These are phyloP conservation scores for Acanthurus leucopareius DNA, from an alignment of 2,797 vertebrate genomes.

Conservation along the genomic window DNA sequence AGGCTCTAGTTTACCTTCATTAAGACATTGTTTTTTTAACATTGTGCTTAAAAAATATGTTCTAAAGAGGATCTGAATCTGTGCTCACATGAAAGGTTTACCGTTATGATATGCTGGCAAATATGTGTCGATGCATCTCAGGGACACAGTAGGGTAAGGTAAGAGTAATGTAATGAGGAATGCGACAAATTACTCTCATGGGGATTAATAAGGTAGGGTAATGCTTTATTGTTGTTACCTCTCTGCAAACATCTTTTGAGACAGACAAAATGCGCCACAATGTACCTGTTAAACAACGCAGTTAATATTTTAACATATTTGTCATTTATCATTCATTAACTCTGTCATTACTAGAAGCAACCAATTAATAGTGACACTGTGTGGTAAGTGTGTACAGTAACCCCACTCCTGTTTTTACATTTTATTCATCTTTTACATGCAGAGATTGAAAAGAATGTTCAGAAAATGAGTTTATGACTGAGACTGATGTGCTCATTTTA, in stretches of 20 bases:
- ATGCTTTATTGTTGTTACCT: constrained; percentile 22
- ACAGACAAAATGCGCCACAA: background rate
- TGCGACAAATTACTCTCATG: too few species aligned
- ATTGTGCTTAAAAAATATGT: too few species aligned
- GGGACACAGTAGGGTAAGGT: too few species aligned
- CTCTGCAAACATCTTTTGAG: constrained; percentile 39
- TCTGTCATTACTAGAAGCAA: background rate
- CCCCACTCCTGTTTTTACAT: background rate
- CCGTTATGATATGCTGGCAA: too few species aligned
- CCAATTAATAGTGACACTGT: background rate
- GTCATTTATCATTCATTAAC: background rate
- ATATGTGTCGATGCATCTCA: too few species aligned
- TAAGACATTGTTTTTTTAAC: too few species aligned
- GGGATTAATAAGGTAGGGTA: too few species aligned
- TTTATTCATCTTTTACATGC: constrained; percentile 11
- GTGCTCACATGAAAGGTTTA: too few species aligned
- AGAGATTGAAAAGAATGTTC: background rate
- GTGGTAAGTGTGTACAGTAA: background rate
- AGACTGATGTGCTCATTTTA: background rate
- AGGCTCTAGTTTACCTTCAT: too few species aligned
- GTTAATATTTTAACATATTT: background rate
- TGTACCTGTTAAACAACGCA: constrained; percentile 7
- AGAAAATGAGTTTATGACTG: background rate
- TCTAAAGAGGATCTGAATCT: too few species aligned
- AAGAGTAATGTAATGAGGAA: too few species aligned